These are phyloP conservation scores for Dryomyza anilis DNA, from an alignment of 2,888 invertebrate species.

Conservation along the genomic window DNA sequence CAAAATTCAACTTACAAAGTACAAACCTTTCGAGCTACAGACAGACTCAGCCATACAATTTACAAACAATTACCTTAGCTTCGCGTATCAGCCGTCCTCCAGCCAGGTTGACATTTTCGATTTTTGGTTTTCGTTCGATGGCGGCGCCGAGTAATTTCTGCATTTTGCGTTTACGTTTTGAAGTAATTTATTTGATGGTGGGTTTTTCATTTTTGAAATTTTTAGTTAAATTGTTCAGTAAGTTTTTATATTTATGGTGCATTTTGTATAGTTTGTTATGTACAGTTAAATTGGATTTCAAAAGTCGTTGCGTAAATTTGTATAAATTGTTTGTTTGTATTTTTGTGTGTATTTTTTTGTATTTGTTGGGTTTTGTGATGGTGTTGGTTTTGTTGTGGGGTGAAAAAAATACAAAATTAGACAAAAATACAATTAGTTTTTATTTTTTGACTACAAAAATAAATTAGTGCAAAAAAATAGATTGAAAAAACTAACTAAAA, in stretches of 20 bases:
- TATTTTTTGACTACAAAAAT: constrained; percentile 34
- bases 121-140: constrained; percentile 89
- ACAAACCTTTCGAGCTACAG: neutral
- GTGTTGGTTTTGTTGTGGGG: constrained; percentile 38
- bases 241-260: constrained; percentile 10
- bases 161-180: constrained; percentile 26
- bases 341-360: constrained; percentile 38
- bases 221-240: constrained; percentile 9
- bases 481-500: constrained; percentile 15
- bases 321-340: constrained; percentile 33
- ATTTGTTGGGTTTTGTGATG: constrained; percentile 41
- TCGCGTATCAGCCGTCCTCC: constrained; percentile 95
- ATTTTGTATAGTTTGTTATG: constrained; percentile 26
- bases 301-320: constrained; percentile 37
- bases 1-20: neutral
- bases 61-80: constrained; percentile 80
- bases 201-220: constrained; percentile 17
- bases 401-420: constrained; percentile 59
- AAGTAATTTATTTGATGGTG: constrained; percentile 27
- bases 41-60: neutral
- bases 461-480: constrained; percentile 38
- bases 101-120: constrained; percentile 93
- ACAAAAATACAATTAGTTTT: constrained; percentile 58
- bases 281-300: neutral
- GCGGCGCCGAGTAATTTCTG: constrained; percentile 91